Evolutionary conservation across 2,888 invertebrate species (phyloP), one percentile per base, ranked within the genome.

Genomic region (Papilio elwesi): DNA sequence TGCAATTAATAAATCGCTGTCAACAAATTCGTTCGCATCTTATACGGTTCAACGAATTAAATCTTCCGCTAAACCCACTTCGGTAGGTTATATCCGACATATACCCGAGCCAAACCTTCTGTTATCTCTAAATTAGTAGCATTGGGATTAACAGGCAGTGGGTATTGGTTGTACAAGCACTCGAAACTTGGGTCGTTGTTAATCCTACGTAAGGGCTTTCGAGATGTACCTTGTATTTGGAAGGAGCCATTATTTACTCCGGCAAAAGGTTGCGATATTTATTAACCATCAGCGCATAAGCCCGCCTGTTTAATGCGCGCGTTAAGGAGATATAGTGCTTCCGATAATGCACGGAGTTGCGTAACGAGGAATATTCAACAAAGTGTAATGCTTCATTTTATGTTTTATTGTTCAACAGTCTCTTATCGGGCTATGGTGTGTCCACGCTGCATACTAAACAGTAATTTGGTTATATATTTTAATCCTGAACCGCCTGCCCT

Each of bases 61-160:
- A 82, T 83, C 79, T 80, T 76, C 73, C 66, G 74, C 76, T 83
- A 83, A 82, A 81, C 77, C 78, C 77, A 66, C 73, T 78, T 78
- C 74, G 71, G 76, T 75, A 70, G 76, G 48, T 71, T 70, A 75
- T 73, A 66, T 70, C 55, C 55, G 80, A 82, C 80, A 82, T 6
- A 43, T 85, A 82, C 84, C 81, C 76, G 77, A 77, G 78, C 79
- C 79, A 76, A 82, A 83, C 78, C 81, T 78, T 79, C 71, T 81
- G 83, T 87, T 89, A 89, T 90, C 89, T 86, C 78, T 79, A 80
- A 88, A 87, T 88, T 87, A 86, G 85, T 85, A 81, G 82, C 83
- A 78, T 80, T 75, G 62, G 84, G 88, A 82, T 86, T 85, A 85
- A 77, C 77, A 77, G 77, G 78, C 75, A 77, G 77, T 78, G 75